Percentiles rank a stretch among this genome's conserved stretches.
Conservation (phyloP, 2,797 vertebrate genomes). For the Neopelma chrysocephalum region DNA sequence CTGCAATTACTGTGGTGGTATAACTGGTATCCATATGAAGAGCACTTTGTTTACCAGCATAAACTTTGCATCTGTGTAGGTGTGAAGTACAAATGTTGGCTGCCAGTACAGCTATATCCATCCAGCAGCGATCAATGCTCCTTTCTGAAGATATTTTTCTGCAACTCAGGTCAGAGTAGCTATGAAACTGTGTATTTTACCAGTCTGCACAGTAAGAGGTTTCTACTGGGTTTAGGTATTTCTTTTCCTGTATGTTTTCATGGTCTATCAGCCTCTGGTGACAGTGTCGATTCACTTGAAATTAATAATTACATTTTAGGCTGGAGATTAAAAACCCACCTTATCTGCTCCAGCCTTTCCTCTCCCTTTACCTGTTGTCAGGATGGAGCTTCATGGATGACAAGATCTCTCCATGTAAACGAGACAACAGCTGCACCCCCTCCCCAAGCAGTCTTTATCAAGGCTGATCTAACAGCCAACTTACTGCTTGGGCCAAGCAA, state of each 20-base stretch:
- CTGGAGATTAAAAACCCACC: not conserved
- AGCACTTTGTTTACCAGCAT: not conserved
- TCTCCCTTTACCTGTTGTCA: not conserved
- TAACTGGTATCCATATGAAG: not conserved
- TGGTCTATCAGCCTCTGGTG: not conserved
- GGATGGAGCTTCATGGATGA: not conserved
- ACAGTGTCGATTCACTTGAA: not conserved
- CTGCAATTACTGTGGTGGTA: not conserved
- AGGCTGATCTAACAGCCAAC: slow-evolving; percentile 7
- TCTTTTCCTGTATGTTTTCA: not conserved
- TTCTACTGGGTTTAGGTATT: not conserved
- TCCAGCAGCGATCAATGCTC: not conserved
- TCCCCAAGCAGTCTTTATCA: not conserved
- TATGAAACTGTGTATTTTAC: not conserved
- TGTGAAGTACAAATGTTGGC: not conserved
- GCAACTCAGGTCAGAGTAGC: not conserved
- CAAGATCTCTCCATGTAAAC: not conserved
- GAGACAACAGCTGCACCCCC: not conserved
- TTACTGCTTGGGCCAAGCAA: slow-evolving; percentile 10
- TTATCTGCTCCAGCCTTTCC: not conserved
- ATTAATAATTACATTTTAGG: not conserved
- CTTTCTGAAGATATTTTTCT: not conserved
- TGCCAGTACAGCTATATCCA: not conserved
- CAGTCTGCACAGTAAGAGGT: not conserved
- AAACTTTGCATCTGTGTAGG: not conserved